Base-by-base conservation (phyloP, 1,140 invertebrate species). In the Ooceraea biroi region DNA sequence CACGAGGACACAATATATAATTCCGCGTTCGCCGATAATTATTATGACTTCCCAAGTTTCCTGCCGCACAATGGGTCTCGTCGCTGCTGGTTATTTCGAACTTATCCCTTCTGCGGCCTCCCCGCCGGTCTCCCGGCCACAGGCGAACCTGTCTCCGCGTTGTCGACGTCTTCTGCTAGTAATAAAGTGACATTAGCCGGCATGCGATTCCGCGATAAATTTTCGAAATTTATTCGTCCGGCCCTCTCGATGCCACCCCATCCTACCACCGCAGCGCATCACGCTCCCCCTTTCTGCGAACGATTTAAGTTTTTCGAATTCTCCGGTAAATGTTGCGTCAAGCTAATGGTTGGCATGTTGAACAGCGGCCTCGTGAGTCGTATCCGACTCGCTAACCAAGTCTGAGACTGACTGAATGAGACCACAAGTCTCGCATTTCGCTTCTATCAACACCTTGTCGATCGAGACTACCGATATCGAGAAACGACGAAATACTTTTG, bases 181-280 rank as follows among this genome's bases (percentile, higher is more conserved):
- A 93, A 94, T 94, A 93, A 94, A 94, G 91, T 92, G 92, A 93
- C 92, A 92, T 93, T 94, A 91, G 85, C 87, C 82, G 83, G 90
- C 93, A 94, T 94, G 93, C 93, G 92, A 94, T 94, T 91, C 83
- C 85, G 88, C 93, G 93, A 93, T 94, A 94, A 94, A 93, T 91
- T 92, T 92, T 90, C 82, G 71, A 93, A 93, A 93, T 93, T 93
- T 93, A 92, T 93, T 91, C 60, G 76, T 83, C 83, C 72, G 80
- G 41, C 84, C 84, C 83, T 71, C 78, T 83, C 84, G 76, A 85
- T 87, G 57, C 69, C 74, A 10, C 7, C 41, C 46, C 25, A 44
- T 22, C 14, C 48, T 30, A 14, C 30, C 60, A 22, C 12, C 52
- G 46, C 46, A 17, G 69, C 77, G 77, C 83, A 73, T 82, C 78